Conservation (phyloP, 2,797 vertebrate genomes). For the Chaetophractus vellerosus region DNA sequence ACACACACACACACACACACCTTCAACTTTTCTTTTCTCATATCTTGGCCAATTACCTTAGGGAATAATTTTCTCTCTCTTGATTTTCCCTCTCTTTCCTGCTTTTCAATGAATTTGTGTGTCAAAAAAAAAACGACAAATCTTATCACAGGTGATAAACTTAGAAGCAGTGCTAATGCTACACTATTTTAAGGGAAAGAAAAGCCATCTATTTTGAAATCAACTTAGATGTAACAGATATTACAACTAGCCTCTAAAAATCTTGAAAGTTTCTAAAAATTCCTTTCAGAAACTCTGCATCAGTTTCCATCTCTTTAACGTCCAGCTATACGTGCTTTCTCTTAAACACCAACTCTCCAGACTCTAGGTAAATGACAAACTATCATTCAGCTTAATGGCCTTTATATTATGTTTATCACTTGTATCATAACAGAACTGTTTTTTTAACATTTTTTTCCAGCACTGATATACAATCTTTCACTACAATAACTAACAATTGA, state of each 20-base stretch:
- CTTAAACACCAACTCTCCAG: not conserved
- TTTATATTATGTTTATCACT: constrained; percentile 43
- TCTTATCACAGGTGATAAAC: not conserved
- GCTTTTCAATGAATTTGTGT: not conserved
- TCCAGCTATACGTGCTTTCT: not conserved
- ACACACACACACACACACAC: not conserved
- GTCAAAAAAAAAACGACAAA: not conserved
- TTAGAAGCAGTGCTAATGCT: not conserved
- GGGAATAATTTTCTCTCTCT: not conserved
- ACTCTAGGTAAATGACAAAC: constrained; percentile 32
- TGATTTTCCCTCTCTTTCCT: not conserved
- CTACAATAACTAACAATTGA: not conserved
- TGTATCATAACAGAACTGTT: constrained; percentile 12
- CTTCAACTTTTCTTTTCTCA: not conserved
- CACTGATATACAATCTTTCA: constrained; percentile 52
- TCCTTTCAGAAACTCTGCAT: not conserved
- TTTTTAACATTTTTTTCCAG: constrained; percentile 41
- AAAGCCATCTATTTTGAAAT: not conserved
- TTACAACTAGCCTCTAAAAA: not conserved
- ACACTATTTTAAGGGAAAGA: not conserved
- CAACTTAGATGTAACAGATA: not conserved
- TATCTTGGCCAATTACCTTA: constrained; percentile 9
- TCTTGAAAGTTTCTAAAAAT: constrained; percentile 1
- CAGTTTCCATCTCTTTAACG: not conserved
- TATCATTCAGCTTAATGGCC: not conserved